Base-by-base conservation (phyloP, 2,888 invertebrate genomes). In the Enoplolaimus lenunculus region DNA sequence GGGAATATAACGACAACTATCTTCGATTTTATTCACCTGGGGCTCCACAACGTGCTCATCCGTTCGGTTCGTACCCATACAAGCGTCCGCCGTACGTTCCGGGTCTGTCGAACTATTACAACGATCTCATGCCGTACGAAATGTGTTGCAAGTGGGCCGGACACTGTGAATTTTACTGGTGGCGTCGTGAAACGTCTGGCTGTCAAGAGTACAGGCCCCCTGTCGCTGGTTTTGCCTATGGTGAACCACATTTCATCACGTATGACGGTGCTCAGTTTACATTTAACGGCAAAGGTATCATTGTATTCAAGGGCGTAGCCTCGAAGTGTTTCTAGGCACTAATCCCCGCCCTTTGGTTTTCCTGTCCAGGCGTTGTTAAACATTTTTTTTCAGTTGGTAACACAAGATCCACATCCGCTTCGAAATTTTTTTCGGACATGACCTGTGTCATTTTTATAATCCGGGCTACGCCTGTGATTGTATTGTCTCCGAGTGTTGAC, bases 151-250 rank as follows among this genome's bases (percentile, higher is more conserved):
- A 88, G 78, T 94, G 93, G 93, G 77, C 90, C 0, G 90, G 93
- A 21, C 91, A 93, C 59, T 97, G 95, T 80, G 92, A 93, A 84
- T 91, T 91, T 0, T 91, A 94, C 76, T 93, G 93, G 78, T 93
- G 93, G 83, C 76, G 77, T 13, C 86, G 97, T 73, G 91, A 92
- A 0, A 90, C 93, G 0, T 91, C 92, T 81, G 94, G 95, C 81
- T 97, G 97, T 79, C 90, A 92, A 0, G 91, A 91, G 1, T 97
- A 97, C 81, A 90, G 90, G 81, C 87, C 93, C 0, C 94, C 97
- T 0, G 89, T 88, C 62, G 87, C 93, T 0, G 85, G 85, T 31
- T 66, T 66, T 66, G 88, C 91, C 60, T 94, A 91, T 78, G 94
- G 94, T n/a, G 93, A 93, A 81, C 93, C 93, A 0, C 94, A 95